Percentiles rank a stretch among this genome's conserved stretches.
Conservation (phyloP, 2,113 vertebrate genomes). For the Oxygymnocypris stewartii region DNA sequence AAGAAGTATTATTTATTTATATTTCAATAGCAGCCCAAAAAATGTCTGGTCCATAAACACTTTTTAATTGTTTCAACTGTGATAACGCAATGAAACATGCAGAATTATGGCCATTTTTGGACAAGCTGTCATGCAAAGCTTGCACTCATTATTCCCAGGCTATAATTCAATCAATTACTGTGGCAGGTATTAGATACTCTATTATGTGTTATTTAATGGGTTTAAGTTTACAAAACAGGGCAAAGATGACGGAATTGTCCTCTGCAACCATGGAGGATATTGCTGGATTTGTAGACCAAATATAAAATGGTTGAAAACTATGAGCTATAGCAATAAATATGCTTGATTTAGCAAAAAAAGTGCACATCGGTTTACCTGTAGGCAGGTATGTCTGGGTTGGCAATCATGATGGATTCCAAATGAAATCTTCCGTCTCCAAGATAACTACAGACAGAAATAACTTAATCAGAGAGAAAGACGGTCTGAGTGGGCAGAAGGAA, state of each 20-base stretch:
- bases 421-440: constrained; percentile 97
- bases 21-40: neutral
- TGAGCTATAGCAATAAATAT: neutral
- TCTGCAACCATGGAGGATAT: neutral
- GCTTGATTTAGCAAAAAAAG: no score
- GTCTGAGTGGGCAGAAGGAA: neutral
- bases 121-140: neutral
- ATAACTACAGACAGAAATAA: constrained; percentile 71
- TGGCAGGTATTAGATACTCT: neutral
- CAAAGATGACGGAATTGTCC: neutral
- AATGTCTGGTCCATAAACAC: neutral
- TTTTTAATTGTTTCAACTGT: neutral
- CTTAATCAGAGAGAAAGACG: constrained; percentile 20
- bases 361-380: constrained; percentile 78
- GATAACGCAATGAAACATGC: neutral
- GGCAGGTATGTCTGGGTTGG: constrained; percentile 86
- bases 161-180: neutral
- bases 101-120: neutral
- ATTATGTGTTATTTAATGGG: neutral
- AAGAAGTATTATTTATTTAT: neutral
- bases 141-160: neutral
- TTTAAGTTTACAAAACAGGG: neutral
- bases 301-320: neutral
- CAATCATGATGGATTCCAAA: constrained; percentile 96
- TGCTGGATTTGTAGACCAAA: neutral